A percentile compares a stretch with the other conserved stretches of the same genome.
These are phyloP conservation scores for Augiades crinisus DNA, from an alignment of 2,888 invertebrate genomes.

Conservation along the genomic window DNA sequence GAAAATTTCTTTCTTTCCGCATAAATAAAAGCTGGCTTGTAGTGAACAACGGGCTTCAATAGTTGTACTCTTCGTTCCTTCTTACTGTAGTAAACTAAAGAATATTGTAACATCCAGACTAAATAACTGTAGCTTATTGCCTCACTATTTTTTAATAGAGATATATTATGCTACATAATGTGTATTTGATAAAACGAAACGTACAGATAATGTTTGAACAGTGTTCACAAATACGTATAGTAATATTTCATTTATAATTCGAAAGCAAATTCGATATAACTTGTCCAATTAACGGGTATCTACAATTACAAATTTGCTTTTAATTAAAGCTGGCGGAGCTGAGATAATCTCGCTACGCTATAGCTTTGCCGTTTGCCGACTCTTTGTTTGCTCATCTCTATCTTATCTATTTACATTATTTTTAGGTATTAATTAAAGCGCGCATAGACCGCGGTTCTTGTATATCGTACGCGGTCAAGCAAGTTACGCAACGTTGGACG, in stretches of 20 bases:
- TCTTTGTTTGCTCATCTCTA: constrained; percentile 22
- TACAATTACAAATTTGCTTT: constrained; percentile 34
- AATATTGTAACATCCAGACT: no score
- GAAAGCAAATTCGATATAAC: constrained; percentile 25
- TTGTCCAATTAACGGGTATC: constrained; percentile 31
- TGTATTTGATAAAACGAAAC: no score
- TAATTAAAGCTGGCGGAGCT: constrained; percentile 29
- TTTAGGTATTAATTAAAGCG: no score
- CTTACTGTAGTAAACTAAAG: no score
- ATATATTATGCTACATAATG: no score
- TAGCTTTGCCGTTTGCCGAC: constrained; percentile 20
- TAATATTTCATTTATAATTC: constrained; percentile 20
- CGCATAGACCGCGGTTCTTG: no score
- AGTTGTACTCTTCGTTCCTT: no score
- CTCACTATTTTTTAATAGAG: no score
- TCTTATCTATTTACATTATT: constrained; percentile 4
- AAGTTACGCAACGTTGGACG: no score
- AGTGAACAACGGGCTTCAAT: constrained; percentile 21
- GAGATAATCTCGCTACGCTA: constrained; percentile 16
- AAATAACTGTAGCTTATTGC: no score
- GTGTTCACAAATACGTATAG: neutral
- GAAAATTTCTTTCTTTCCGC: constrained; percentile 17
- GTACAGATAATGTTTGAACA: neutral
- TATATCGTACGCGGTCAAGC: no score
- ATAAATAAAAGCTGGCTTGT: constrained; percentile 21